Conservation (phyloP, 2,113 vertebrate species). For the Empidonax alnorum region DNA sequence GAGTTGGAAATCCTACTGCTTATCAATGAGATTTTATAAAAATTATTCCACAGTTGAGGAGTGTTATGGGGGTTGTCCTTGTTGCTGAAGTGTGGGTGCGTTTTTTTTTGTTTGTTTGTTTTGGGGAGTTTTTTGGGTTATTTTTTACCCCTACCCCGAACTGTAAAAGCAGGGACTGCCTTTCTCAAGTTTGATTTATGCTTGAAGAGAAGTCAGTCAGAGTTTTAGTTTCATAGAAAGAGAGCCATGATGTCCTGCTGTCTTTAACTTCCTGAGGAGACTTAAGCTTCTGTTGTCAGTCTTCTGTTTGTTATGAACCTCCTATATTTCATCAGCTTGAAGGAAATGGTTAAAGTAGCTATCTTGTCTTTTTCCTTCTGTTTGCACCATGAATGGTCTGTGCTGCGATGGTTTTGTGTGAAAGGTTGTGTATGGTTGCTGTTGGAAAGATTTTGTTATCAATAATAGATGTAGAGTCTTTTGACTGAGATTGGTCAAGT, state of each 20-base stretch:
- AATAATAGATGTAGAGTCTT: not conserved
- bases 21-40: not conserved
- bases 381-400: not conserved
- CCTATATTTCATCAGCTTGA: not conserved
- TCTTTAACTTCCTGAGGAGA: not conserved
- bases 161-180: not conserved
- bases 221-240: not conserved
- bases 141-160: accelerated
- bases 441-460: not conserved
- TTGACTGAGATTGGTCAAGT: not conserved
- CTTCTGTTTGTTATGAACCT: not conserved
- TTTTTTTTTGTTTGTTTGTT: not conserved
- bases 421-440: not conserved
- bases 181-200: not conserved
- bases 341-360: not conserved
- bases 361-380: not conserved
- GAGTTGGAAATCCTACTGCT: not conserved
- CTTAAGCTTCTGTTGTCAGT: not conserved
- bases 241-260: not conserved
- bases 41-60: not conserved
- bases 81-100: accelerated
- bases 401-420: accelerated
- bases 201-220: not conserved
- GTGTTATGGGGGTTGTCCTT: accelerated
- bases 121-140: not conserved